Percentiles rank a stretch among this genome's conserved stretches.
Evolutionary conservation across 2,113 vertebrate species (phyloP).

Genomic region (Cyprinodon brontotheroides): DNA sequence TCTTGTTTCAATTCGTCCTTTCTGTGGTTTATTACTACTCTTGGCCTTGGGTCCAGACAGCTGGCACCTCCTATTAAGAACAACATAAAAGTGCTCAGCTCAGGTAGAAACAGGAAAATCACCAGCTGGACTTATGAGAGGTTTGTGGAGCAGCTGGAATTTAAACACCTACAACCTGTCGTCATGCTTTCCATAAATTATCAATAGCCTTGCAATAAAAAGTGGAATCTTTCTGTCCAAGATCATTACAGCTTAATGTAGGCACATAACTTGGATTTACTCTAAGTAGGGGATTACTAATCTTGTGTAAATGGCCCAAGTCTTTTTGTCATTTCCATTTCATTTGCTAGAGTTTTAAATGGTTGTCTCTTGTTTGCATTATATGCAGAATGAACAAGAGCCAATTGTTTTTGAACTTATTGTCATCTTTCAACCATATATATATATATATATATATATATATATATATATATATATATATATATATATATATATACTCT

Average conservation of each 20-base stretch:
- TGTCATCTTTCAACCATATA: no score
- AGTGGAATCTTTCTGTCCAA: constrained; percentile 61
- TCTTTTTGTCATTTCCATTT: constrained; percentile 51
- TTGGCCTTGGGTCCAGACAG: constrained; percentile 65
- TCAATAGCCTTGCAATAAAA: constrained; percentile 61
- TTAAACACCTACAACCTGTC: constrained; percentile 58
- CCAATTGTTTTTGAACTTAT: neutral
- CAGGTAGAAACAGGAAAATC: constrained; percentile 65
- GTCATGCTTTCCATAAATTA: constrained; percentile 70
- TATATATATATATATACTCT: no score
- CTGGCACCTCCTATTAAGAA: constrained; percentile 68
- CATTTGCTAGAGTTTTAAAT: constrained; percentile 45
- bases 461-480: no score
- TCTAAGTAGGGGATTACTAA: constrained; percentile 54
- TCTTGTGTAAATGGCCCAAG: constrained; percentile 34
- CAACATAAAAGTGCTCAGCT: constrained; percentile 59
- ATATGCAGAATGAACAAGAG: constrained; percentile 30
- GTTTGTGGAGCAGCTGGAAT: constrained; percentile 62
- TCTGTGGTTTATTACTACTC: constrained; percentile 66
- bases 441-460: no score
- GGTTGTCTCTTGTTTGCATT: constrained; percentile 49
- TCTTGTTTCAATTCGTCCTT: constrained; percentile 58
- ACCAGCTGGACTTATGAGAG: constrained; percentile 59
- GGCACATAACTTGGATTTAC: constrained; percentile 69
- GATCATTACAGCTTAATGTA: constrained; percentile 70